These are phyloP conservation scores for Prosapia bicincta DNA, from an alignment of 2,888 invertebrate species.

Conservation along the genomic window DNA sequence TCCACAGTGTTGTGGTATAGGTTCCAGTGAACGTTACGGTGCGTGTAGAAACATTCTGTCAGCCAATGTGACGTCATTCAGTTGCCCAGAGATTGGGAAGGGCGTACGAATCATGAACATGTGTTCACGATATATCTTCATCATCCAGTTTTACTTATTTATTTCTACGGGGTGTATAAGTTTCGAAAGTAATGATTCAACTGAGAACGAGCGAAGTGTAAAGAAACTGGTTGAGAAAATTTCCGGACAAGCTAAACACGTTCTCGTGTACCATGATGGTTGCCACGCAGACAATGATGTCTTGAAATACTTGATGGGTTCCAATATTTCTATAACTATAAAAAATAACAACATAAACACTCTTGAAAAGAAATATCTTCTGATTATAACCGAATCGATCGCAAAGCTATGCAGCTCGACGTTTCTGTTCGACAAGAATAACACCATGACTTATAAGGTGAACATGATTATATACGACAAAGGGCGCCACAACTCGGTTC, in stretches of 20 bases:
- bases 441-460: neutral
- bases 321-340: neutral
- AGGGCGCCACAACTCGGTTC: neutral
- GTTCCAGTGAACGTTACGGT: too few relatives aligned
- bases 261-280: neutral
- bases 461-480: neutral
- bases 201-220: too few relatives aligned
- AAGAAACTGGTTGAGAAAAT: neutral
- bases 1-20: too few relatives aligned
- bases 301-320: neutral
- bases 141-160: too few relatives aligned
- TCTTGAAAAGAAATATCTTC: neutral
- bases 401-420: neutral
- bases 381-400: neutral
- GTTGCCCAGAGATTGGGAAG: too few relatives aligned
- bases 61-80: too few relatives aligned
- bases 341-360: neutral
- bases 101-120: too few relatives aligned
- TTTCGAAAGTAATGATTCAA: too few relatives aligned
- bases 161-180: too few relatives aligned
- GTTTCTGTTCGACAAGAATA: neutral
- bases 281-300: neutral
- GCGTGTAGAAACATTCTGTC: too few relatives aligned
- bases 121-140: too few relatives aligned
- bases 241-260: neutral